Evolutionary conservation across 1,140 invertebrate genomes (phyloP).

Genomic region (Ectropis grisescens): DNA sequence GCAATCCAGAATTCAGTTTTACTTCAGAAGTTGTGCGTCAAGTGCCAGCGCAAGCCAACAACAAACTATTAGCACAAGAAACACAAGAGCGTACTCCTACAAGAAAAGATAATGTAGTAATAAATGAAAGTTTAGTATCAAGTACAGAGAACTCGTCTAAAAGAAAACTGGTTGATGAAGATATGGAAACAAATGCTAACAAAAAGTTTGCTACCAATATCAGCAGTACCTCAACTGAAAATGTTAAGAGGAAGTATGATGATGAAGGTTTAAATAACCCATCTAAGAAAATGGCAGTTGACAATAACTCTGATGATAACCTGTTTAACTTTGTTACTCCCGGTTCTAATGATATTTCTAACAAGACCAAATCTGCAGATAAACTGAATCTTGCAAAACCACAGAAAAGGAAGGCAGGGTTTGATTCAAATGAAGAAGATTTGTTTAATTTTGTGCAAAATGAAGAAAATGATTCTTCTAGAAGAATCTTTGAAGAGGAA

Average conservation of each 20-base stretch:
- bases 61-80: conserved; percentile 42
- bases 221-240: too few species aligned
- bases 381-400: conserved; percentile 46
- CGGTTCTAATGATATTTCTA: conserved; percentile 12
- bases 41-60: conserved; percentile 13
- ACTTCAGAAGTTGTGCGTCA: conserved; percentile 47
- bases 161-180: conserved; percentile 31
- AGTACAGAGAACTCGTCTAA: conserved; percentile 21
- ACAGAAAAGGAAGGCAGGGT: conserved; percentile 33
- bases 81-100: conserved; percentile 28
- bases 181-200: conserved; percentile 12
- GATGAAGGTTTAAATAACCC: conserved; percentile 18
- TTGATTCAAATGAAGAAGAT: conserved; percentile 30
- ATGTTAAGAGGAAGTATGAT: conserved; percentile 8
- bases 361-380: conserved; percentile 20
- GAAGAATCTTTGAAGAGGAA: conserved; percentile 14
- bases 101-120: conserved; percentile 32
- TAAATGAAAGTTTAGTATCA: conserved; percentile 43
- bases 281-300: conserved; percentile 35
- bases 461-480: conserved; percentile 8
- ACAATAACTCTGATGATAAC: conserved; percentile 25
- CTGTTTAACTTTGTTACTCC: conserved; percentile 40
- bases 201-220: conserved; percentile 27
- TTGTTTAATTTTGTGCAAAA: conserved; percentile 47
- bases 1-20: conserved; percentile 73